Conservation (phyloP, 2,113 vertebrate species). For the Chaetura pelagica region DNA sequence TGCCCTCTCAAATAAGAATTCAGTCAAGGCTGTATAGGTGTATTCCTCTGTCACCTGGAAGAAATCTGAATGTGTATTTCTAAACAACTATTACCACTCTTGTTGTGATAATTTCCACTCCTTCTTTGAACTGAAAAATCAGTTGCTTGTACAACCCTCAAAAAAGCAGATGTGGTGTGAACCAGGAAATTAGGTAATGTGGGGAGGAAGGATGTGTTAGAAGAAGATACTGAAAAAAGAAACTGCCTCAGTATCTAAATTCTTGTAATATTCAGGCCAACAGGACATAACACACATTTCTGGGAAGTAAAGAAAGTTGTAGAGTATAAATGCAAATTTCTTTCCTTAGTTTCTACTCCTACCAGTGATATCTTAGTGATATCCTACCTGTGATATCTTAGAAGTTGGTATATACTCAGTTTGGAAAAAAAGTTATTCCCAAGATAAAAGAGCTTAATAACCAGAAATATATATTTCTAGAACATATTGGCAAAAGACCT, state of each 20-base stretch:
- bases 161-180: not conserved
- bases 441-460: not conserved
- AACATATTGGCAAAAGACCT: not conserved
- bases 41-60: not conserved
- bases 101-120: not conserved
- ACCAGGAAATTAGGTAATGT: not conserved
- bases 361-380: too few relatives aligned
- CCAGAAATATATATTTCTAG: not conserved
- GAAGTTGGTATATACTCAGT: not conserved
- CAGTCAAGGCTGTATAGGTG: fast-evolving
- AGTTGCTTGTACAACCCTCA: not conserved
- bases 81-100: not conserved
- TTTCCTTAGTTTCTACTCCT: not conserved
- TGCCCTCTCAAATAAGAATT: not conserved
- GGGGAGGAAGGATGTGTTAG: not conserved
- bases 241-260: not conserved
- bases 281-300: not conserved
- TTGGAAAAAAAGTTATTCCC: not conserved
- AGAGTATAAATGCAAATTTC: not conserved
- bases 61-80: not conserved
- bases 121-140: not conserved
- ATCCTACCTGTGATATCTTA: not conserved
- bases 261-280: not conserved
- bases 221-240: not conserved
- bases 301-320: not conserved